Evolutionary conservation across 2,797 vertebrate genomes (phyloP).

Genomic region (Odontamblyopus lacepedii): DNA sequence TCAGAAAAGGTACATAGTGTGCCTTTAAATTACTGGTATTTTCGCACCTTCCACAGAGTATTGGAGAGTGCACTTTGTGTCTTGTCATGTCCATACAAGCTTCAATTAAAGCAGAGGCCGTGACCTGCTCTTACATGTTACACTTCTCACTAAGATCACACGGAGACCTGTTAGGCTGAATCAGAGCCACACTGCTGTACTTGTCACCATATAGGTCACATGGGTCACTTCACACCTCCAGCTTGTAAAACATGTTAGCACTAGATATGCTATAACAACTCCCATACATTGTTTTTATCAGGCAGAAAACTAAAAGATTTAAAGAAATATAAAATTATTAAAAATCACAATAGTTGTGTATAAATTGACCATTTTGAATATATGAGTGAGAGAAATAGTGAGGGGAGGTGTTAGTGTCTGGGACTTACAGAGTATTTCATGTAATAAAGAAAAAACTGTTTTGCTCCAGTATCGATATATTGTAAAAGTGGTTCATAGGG

Average conservation of each 20-base stretch:
- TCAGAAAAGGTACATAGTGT: too few species aligned
- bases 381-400: too few species aligned
- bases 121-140: neutral
- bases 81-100: neutral
- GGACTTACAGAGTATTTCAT: too few species aligned
- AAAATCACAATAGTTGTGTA: too few species aligned
- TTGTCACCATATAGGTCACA: neutral
- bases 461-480: too few species aligned
- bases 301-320: too few species aligned
- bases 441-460: too few species aligned
- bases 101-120: neutral
- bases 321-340: too few species aligned
- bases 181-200: neutral
- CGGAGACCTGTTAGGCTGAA: neutral
- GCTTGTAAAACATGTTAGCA: slow-evolving; percentile 8
- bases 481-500: too few species aligned
- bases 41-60: neutral
- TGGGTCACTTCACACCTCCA: slow-evolving; percentile 1
- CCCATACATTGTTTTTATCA: too few species aligned
- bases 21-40: neutral
- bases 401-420: too few species aligned
- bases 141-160: neutral
- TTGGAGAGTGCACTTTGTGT: neutral
- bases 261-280: neutral
- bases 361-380: too few species aligned